A percentile compares a stretch with the other conserved stretches of the same genome.
These are phyloP conservation scores for Entosphenus tridentatus DNA, from an alignment of 2,113 vertebrate species.

Conservation along the genomic window DNA sequence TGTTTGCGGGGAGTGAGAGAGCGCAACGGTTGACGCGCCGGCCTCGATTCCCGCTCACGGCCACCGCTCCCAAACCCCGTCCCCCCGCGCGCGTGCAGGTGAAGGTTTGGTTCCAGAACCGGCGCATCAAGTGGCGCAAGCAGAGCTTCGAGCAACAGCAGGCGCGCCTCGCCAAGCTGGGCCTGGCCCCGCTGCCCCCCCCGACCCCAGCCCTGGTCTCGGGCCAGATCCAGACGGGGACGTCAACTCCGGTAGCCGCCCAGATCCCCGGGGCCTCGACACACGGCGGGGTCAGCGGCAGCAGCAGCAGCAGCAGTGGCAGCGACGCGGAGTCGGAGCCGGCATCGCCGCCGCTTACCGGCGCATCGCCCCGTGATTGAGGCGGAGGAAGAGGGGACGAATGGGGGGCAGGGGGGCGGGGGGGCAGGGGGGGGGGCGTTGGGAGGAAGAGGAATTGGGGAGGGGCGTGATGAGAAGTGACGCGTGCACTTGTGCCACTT, in stretches of 20 bases:
- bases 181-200: not conserved
- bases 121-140: constrained; percentile 5
- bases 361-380: not conserved
- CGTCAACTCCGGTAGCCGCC: not conserved
- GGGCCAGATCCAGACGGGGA: not conserved
- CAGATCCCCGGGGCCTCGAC: not conserved
- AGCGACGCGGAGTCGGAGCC: not conserved
- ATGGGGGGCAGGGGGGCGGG: not conserved
- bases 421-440: not conserved
- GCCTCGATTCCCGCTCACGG: too few species aligned
- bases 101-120: constrained; percentile 6
- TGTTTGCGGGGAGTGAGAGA: too few species aligned
- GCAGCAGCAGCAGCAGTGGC: not conserved
- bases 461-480: not conserved
- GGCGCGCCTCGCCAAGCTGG: constrained; percentile 2
- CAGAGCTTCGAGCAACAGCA: constrained; percentile 4
- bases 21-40: too few species aligned
- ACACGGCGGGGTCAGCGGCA: not conserved
- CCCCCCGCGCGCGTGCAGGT: not conserved
- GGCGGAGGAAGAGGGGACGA: not conserved
- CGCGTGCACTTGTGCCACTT: too few species aligned
- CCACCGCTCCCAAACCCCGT: too few species aligned
- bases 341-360: not conserved
- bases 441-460: not conserved
- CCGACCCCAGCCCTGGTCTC: not conserved